Evolutionary conservation across 2,113 vertebrate species (phyloP).

Genomic region (Fulmarus glacialis): DNA sequence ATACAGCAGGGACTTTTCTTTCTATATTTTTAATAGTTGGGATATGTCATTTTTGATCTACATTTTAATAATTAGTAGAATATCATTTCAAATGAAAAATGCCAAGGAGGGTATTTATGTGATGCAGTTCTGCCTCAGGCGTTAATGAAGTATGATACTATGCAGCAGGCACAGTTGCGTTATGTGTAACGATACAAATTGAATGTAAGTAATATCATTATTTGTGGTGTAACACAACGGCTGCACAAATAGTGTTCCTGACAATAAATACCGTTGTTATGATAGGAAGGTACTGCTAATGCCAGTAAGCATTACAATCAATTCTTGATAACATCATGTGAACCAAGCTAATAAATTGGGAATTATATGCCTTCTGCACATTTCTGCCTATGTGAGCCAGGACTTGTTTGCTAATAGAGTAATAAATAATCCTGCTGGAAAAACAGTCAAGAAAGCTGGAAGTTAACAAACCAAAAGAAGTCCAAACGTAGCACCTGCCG

Average conservation of each 20-base stretch:
- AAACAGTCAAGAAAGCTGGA: neutral
- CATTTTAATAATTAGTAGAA: slow-evolving; percentile 44
- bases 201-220: slow-evolving; percentile 45
- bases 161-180: slow-evolving; percentile 5
- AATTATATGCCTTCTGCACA: slow-evolving; percentile 53
- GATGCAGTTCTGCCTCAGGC: slow-evolving; percentile 13
- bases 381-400: slow-evolving; percentile 29
- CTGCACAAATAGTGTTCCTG: slow-evolving; percentile 64
- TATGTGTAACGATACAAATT: slow-evolving; percentile 57
- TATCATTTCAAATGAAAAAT: slow-evolving; percentile 53
- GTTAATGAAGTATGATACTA: slow-evolving; percentile 41
- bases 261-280: slow-evolving; percentile 66
- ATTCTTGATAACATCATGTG: slow-evolving; percentile 55
- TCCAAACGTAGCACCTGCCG: rapidly evolving
- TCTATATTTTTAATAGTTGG: neutral
- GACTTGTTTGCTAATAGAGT: slow-evolving; percentile 28
- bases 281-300: slow-evolving; percentile 62
- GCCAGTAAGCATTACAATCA: slow-evolving; percentile 65
- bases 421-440: slow-evolving; percentile 30
- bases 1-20: neutral
- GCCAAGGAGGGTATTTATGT: slow-evolving; percentile 61
- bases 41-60: slow-evolving; percentile 33
- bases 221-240: slow-evolving; percentile 28
- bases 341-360: slow-evolving; percentile 69
- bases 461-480: neutral